Evolutionary conservation across 2,797 vertebrate species (phyloP).

Genomic region (Sebastes umbrosus): DNA sequence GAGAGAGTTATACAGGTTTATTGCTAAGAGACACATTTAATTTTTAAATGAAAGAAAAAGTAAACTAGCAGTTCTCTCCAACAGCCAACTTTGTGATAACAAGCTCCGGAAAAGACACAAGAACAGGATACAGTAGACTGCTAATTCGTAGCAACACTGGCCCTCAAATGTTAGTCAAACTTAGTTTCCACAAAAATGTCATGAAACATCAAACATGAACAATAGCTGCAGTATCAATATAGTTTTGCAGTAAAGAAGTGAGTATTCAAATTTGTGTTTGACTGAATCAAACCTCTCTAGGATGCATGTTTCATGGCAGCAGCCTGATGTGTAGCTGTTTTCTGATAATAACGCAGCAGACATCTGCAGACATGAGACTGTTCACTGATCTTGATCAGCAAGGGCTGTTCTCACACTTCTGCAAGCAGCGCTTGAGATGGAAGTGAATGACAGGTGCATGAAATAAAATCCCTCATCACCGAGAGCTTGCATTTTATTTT

Average conservation of each 20-base stretch:
- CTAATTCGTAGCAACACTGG: neutral
- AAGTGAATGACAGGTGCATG: conserved; percentile 74
- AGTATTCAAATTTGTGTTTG: neutral
- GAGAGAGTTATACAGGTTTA: neutral
- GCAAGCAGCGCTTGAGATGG: conserved; percentile 38
- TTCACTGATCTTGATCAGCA: conserved; percentile 80
- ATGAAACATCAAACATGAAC: neutral
- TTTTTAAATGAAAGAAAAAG: neutral
- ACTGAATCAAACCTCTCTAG: conserved; percentile 14
- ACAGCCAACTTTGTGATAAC: neutral
- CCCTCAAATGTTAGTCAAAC: neutral
- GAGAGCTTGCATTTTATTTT: conserved; percentile 26
- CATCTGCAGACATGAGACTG: conserved; percentile 79
- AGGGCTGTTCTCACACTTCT: conserved; percentile 71
- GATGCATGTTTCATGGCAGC: conserved; percentile 39
- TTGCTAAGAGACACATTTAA: neutral
- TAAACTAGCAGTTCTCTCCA: neutral
- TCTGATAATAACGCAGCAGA: conserved; percentile 52
- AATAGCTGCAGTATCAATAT: neutral
- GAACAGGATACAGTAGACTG: neutral
- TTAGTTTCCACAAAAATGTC: too few relatives aligned
- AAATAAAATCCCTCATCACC: conserved; percentile 56
- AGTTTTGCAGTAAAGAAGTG: neutral
- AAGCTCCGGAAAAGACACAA: neutral
- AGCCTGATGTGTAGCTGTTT: conserved; percentile 45